phyloP scores from a whole-genome alignment of 2,888 invertebrate species.

The Diplazon laetatorius region DNA sequence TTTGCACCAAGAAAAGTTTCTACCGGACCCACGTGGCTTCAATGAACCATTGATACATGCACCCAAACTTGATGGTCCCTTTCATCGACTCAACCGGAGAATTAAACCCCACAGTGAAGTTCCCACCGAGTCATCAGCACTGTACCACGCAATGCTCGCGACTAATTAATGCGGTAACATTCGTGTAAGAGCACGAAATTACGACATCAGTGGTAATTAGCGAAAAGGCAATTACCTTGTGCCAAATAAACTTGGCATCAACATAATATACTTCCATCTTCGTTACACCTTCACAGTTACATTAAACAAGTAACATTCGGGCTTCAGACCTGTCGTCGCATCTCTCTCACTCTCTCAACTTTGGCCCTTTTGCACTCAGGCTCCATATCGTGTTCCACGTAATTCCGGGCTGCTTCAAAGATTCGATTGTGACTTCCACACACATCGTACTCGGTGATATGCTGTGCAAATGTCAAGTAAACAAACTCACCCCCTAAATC shows the following conservation, averaged over 20 bases:
- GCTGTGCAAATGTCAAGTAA: no score
- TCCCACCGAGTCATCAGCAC: not conserved
- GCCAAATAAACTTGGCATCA: constrained; percentile 29
- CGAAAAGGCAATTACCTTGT: constrained; percentile 32
- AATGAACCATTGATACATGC: constrained; percentile 3
- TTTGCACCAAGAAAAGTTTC: no score
- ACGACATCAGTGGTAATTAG: constrained; percentile 41
- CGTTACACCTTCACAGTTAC: constrained; percentile 30
- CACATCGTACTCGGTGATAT: no score
- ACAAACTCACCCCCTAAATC: no score
- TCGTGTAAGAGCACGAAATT: not conserved
- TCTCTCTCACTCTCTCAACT: not conserved
- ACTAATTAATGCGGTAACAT: constrained; percentile 31
- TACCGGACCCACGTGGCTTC: not conserved
- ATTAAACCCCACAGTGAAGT: constrained; percentile 5
- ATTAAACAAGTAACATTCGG: constrained; percentile 43
- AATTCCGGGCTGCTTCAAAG: no score
- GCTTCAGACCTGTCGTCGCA: not conserved
- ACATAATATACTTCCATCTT: not conserved
- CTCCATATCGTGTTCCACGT: no score
- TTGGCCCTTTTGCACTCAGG: not conserved
- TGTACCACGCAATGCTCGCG: constrained; percentile 30
- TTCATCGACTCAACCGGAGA: constrained; percentile 30
- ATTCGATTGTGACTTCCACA: no score
- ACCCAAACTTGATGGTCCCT: constrained; percentile 37